A percentile compares a stretch with the other conserved stretches of the same genome.
Conservation (phyloP, 2,888 invertebrate genomes). For the Bellardia bayeri region DNA sequence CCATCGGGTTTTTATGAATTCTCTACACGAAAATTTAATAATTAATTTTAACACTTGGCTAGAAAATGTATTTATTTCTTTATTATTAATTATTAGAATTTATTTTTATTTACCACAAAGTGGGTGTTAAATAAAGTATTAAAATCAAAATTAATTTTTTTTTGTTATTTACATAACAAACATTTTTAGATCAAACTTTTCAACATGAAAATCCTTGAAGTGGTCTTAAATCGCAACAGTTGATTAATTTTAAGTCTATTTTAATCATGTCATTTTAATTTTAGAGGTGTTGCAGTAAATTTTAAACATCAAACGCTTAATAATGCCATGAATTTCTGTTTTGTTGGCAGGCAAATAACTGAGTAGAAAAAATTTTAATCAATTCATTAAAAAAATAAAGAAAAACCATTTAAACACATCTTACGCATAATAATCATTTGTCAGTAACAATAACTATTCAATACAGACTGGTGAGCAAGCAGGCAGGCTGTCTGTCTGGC, state of each 20-base stretch:
- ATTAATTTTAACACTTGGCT: slow-evolving; percentile 40
- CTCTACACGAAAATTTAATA: slow-evolving; percentile 2
- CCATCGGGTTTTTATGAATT: background rate
- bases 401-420: slow-evolving; percentile 35
- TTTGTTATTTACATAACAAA: background rate
- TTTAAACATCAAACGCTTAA: slow-evolving; percentile 33
- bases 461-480: background rate
- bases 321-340: slow-evolving; percentile 13
- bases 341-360: background rate
- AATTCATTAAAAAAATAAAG: slow-evolving; percentile 31
- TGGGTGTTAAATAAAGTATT: slow-evolving; percentile 60
- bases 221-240: slow-evolving; percentile 42
- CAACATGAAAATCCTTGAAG: slow-evolving; percentile 59
- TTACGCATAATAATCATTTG: slow-evolving; percentile 66
- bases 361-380: background rate
- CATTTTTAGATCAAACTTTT: slow-evolving; percentile 7
- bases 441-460: slow-evolving; percentile 35
- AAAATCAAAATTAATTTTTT: slow-evolving; percentile 23
- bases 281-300: slow-evolving; percentile 43
- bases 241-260: slow-evolving; percentile 33
- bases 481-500: background rate
- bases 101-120: slow-evolving; percentile 44
- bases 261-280: slow-evolving; percentile 21
- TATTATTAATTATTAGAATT: slow-evolving; percentile 45
- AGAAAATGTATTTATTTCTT: slow-evolving; percentile 30